These are phyloP conservation scores for Ectemnius continuus DNA, from an alignment of 2,888 invertebrate genomes.

Conservation along the genomic window DNA sequence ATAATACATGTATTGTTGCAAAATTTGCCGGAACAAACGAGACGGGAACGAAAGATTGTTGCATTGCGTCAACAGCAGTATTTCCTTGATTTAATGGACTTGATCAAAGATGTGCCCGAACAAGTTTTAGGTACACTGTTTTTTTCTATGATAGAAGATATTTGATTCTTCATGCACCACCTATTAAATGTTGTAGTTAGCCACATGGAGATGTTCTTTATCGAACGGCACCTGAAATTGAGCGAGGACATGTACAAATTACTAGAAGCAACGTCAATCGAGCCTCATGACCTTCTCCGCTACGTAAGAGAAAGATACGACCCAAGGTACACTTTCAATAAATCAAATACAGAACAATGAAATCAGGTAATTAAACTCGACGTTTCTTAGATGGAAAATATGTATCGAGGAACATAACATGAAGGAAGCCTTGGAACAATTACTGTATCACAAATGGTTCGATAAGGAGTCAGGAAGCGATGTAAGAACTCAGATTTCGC, in stretches of 20 bases:
- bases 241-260: neutral
- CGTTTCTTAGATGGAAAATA: neutral
- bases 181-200: neutral
- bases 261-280: neutral
- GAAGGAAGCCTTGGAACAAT: neutral
- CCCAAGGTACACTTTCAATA: too few relatives aligned
- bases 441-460: neutral
- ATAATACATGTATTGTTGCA: neutral
- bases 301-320: too few relatives aligned
- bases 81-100: neutral
- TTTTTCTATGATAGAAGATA: neutral
- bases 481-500: neutral
- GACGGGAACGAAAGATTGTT: neutral
- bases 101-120: neutral
- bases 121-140: neutral
- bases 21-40: neutral
- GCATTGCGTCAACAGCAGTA: neutral
- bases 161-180: too few relatives aligned
- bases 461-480: neutral
- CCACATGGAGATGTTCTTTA: conserved; percentile 1
- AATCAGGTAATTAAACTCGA: neutral
- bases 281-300: too few relatives aligned
- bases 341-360: too few relatives aligned
- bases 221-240: neutral
- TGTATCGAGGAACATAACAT: neutral